These are phyloP conservation scores for Microhierax caerulescens DNA, from an alignment of 2,797 vertebrate species.

Conservation along the genomic window DNA sequence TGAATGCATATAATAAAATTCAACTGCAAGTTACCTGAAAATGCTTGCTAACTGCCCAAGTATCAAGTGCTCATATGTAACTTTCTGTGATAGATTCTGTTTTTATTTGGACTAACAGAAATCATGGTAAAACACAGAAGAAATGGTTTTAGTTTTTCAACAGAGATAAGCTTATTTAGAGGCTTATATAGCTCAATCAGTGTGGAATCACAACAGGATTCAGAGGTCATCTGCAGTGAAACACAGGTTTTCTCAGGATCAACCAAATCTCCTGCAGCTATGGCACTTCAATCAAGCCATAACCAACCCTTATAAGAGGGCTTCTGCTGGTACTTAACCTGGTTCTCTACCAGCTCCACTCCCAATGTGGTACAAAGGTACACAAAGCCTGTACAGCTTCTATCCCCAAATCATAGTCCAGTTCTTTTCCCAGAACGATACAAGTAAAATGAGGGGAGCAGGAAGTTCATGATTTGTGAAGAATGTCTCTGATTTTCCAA, in stretches of 20 bases:
- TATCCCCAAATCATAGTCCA: fast-evolving
- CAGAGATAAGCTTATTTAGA: neutral
- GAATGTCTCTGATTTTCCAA: neutral
- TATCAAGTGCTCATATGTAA: neutral
- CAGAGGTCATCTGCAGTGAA: neutral
- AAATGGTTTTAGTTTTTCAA: neutral
- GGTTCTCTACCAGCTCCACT: neutral
- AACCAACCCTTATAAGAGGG: neutral
- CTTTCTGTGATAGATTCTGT: fast-evolving
- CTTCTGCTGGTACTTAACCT: neutral
- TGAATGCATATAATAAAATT: neutral
- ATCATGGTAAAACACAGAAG: neutral
- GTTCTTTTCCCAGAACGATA: neutral
- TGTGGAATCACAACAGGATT: neutral
- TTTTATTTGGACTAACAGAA: neutral
- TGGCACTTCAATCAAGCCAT: neutral
- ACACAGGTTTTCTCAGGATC: neutral
- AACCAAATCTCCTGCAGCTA: neutral
- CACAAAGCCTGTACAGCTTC: neutral
- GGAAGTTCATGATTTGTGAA: neutral
- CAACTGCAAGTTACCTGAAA: neutral
- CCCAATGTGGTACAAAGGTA: neutral
- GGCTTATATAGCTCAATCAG: neutral
- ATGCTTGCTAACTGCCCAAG: neutral
- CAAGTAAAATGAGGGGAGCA: too few species aligned